phyloP scores from a whole-genome alignment of 2,888 invertebrate species.

The Alitta virens region DNA sequence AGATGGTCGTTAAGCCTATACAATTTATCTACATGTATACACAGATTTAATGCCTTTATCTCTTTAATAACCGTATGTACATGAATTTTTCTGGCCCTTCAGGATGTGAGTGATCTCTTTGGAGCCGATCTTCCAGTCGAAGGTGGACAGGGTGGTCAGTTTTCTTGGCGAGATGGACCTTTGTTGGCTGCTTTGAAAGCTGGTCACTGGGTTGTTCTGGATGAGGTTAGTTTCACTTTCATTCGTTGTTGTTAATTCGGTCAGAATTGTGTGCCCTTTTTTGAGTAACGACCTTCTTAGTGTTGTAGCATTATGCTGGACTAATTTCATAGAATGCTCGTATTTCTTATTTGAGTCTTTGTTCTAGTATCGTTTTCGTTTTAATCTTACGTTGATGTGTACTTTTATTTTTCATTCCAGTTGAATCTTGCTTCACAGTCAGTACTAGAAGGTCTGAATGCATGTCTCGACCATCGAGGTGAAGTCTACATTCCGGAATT shows the following conservation, averaged over 20 bases:
- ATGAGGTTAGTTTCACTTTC: slow-evolving; percentile 67
- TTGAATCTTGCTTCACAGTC: slow-evolving; percentile 97
- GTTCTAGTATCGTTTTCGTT: background rate
- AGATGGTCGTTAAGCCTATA: too few species aligned
- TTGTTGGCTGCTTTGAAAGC: slow-evolving; percentile 86
- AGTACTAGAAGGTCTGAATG: slow-evolving; percentile 96
- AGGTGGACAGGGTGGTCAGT: slow-evolving; percentile 79
- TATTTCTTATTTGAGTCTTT: too few species aligned
- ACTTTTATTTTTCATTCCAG: slow-evolving; percentile 50
- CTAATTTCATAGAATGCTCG: too few species aligned
- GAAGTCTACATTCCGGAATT: slow-evolving; percentile 95
- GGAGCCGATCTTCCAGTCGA: slow-evolving; percentile 95
- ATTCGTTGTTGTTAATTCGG: background rate
- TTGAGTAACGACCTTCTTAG: too few species aligned
- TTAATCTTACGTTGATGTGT: too few species aligned
- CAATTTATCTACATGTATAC: too few species aligned
- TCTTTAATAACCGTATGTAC: too few species aligned
- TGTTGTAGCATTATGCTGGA: too few species aligned
- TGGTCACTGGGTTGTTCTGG: slow-evolving; percentile 93
- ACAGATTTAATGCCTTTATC: too few species aligned
- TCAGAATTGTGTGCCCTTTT: too few species aligned
- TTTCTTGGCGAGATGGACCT: slow-evolving; percentile 95
- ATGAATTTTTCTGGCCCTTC: too few species aligned
- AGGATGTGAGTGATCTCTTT: slow-evolving; percentile 95
- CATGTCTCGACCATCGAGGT: slow-evolving; percentile 95